Conservation (phyloP, 2,113 vertebrate genomes). For the Channa argus region DNA sequence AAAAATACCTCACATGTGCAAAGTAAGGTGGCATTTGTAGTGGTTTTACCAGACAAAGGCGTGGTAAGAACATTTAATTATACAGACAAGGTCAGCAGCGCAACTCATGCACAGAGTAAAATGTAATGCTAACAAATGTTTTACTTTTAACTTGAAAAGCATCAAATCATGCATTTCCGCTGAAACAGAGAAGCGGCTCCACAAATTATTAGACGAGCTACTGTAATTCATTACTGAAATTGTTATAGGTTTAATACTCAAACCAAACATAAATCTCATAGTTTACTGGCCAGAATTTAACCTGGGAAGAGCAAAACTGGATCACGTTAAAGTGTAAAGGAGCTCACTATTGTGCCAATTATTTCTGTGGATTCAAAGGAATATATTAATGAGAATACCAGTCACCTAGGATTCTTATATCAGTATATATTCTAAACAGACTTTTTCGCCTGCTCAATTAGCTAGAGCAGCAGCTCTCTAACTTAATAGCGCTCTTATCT, state of each 20-base stretch:
- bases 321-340: neutral
- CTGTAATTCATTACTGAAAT: neutral
- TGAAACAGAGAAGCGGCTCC: neutral
- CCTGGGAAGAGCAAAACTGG: neutral
- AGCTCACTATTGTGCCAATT: no score
- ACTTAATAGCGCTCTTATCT: constrained; percentile 62
- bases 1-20: constrained; percentile 10
- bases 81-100: neutral
- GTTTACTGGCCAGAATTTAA: neutral
- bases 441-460: constrained; percentile 56
- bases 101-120: neutral
- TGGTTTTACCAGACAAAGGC: neutral
- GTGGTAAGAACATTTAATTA: constrained; percentile 11
- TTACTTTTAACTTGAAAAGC: no score
- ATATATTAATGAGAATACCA: constrained; percentile 36
- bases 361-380: constrained; percentile 26
- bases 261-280: no score
- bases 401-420: constrained; percentile 8
- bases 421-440: constrained; percentile 36
- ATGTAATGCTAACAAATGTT: no score
- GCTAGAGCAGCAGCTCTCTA: constrained; percentile 55
- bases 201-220: neutral
- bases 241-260: neutral
- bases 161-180: no score
- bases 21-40: constrained; percentile 7